These are phyloP conservation scores for Drosophila albomicans DNA, from an alignment of 1,140 invertebrate genomes.

Conservation along the genomic window DNA sequence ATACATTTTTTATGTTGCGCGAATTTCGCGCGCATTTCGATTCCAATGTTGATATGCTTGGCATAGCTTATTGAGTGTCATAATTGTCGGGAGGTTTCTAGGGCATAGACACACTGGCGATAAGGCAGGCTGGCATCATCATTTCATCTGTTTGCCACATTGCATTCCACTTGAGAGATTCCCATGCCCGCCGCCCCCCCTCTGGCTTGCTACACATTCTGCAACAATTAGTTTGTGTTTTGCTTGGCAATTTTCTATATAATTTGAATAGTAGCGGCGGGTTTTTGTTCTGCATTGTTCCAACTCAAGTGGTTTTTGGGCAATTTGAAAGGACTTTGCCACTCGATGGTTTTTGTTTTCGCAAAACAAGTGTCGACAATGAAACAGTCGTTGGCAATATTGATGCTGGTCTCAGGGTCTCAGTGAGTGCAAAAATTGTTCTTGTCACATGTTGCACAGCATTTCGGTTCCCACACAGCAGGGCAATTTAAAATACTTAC, in stretches of 20 bases:
- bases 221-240: slow-evolving; percentile 78
- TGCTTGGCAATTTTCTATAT: slow-evolving; percentile 74
- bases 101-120: slow-evolving; percentile 17
- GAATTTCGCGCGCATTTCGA: slow-evolving; percentile 70
- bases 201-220: not conserved
- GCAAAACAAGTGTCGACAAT: slow-evolving; percentile 75
- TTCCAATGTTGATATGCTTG: slow-evolving; percentile 66
- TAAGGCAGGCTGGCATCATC: slow-evolving; percentile 38
- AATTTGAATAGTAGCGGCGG: slow-evolving; percentile 75
- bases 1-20: slow-evolving; percentile 49
- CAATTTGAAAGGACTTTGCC: slow-evolving; percentile 56
- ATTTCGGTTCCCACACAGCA: slow-evolving; percentile 79
- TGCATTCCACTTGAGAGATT: slow-evolving; percentile 74
- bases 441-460: slow-evolving; percentile 71
- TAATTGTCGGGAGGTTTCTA: slow-evolving; percentile 28
- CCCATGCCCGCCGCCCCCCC: slow-evolving; percentile 60
- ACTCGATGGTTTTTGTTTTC: slow-evolving; percentile 53
- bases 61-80: slow-evolving; percentile 48
- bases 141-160: slow-evolving; percentile 71
- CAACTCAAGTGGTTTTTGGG: slow-evolving; percentile 57
- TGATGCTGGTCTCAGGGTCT: slow-evolving; percentile 4
- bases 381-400: slow-evolving; percentile 57
- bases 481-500: slow-evolving; percentile 60
- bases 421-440: slow-evolving; percentile 63
- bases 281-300: slow-evolving; percentile 49